Base-by-base conservation (phyloP, 2,797 vertebrate species). In the Darevskia mixta region DNA sequence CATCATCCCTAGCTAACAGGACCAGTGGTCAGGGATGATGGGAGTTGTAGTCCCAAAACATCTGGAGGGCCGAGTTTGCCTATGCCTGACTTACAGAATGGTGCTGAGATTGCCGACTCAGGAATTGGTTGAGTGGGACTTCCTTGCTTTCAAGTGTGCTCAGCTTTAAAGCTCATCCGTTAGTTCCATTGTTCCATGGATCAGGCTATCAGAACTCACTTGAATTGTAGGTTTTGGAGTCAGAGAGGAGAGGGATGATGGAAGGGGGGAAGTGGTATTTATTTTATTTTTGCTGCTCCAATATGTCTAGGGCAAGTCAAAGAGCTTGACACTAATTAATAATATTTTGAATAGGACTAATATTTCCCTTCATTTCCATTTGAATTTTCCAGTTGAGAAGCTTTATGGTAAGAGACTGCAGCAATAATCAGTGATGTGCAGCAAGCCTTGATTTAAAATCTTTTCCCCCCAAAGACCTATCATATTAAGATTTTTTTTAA, bases 281-380 rank as follows among this genome's bases (percentile, higher is more conserved):
- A n/a, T 67, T 79, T 77, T 49, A 83, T 49, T 77, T 88, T 27
- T 85, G 20, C 43, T 38, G 71, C 58, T 89, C 55, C 32, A 66
- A 45, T 64, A 75, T 35, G 55, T 61, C 35, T 32, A 45, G 29
- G 32, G 20, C 79, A 86, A 58, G 29, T 71, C 29, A 82, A 78
- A 77, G n/a, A 64, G 38, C 66, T 82, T 11, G 88, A 35, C 23
- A n/a, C 35, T 38, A 43, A 77, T 49, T 71, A 82, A 75, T 77
- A 67, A 77, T 71, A 43, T 77, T 89, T 76, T 61, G 61, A 86
- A 86, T 41, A 55, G 23, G 67, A 61, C 78, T 77, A 83, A 83
- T 86, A 79, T 64, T 89, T 35, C 55, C 73, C 55, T 64, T 89
- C 75, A 79, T 69, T 72, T 82, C 25, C 23, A 45, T 58, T 82